Base-by-base conservation (phyloP, 2,797 vertebrate genomes). In the Pterois miles region DNA sequence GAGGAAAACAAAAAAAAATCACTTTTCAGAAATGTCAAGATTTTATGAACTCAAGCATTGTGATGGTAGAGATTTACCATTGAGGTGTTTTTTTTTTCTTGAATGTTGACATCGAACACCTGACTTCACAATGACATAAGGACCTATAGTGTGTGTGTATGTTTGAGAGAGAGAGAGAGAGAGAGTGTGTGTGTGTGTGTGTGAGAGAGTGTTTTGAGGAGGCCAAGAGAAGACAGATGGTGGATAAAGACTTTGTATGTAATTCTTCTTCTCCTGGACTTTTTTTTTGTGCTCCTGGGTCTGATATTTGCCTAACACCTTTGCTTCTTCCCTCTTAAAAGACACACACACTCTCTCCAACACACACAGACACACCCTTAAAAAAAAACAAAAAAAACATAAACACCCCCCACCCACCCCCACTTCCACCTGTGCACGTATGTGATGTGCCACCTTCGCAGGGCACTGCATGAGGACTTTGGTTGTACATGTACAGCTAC, bases 401-500 rank as follows among this genome's bases (percentile, higher is more conserved):
- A 66, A 85, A 34, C 68, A 57, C 58, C 57, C 63, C 25, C 18
- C 57, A 23, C 20, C 14, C 25, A 6, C 58, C 43, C 36, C 65
- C 75, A 77, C 80, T 67, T 86, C 87, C 83, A 86, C 90, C 78
- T 82, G 88, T 91, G 86, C 91, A 92, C 90, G 77, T 87, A 86
- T 83, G 86, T 88, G 84, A 88, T 84, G 90, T 90, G 89, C 88
- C 87, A 86, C 85, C 70, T 76, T 95, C 92, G 81, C 96, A 81
- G 88, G 89, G 85, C 86, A 86, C 89, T 86, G 90, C 92, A 93
- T 91, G 90, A 90, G 96, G 96, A 95, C 96, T 95, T 94, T 93
- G 95, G 96, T 87, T 97, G 96, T 95, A 96, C 95, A 92, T 91
- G 91, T 97, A 96, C 88, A 87, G 78, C 82, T 85, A 71, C 65